These are phyloP conservation scores for Crenuchus spilurus DNA, from an alignment of 2,797 vertebrate genomes.

Conservation along the genomic window DNA sequence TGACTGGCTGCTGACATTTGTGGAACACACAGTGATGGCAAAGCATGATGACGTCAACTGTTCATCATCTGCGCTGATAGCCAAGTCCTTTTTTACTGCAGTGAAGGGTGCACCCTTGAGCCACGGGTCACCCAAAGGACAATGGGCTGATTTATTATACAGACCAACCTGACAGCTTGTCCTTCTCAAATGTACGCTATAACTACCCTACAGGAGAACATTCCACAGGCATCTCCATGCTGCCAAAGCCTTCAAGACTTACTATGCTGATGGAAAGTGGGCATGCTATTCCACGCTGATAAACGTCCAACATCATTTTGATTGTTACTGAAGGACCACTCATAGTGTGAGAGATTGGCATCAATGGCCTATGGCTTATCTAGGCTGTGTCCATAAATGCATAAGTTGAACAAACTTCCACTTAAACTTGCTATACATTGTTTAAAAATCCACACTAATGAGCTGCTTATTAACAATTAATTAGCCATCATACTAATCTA, in stretches of 20 bases:
- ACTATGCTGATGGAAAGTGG: not conserved
- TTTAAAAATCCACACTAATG: not conserved
- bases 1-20: slow-evolving; percentile 40
- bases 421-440: too few relatives aligned
- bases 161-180: slow-evolving; percentile 17
- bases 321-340: not conserved
- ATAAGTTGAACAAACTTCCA: not conserved
- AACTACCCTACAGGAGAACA: slow-evolving; percentile 28
- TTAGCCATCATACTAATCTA: too few relatives aligned
- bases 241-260: not conserved
- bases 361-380: not conserved
- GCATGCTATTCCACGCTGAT: not conserved
- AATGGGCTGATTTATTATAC: slow-evolving; percentile 29
- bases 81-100: slow-evolving; percentile 27
- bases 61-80: slow-evolving; percentile 15
- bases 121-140: slow-evolving; percentile 2
- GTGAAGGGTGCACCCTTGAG: slow-evolving; percentile 9
- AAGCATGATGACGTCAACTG: slow-evolving; percentile 31
- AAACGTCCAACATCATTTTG: not conserved
- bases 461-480: too few relatives aligned
- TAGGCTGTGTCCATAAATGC: not conserved
- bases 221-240: slow-evolving; percentile 31
- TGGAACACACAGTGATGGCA: slow-evolving; percentile 17
- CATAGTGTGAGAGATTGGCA: not conserved
- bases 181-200: slow-evolving; percentile 21